A percentile compares a stretch with the other conserved stretches of the same genome.
Conservation (phyloP, 2,797 vertebrate genomes). For the Capromys pilorides region DNA sequence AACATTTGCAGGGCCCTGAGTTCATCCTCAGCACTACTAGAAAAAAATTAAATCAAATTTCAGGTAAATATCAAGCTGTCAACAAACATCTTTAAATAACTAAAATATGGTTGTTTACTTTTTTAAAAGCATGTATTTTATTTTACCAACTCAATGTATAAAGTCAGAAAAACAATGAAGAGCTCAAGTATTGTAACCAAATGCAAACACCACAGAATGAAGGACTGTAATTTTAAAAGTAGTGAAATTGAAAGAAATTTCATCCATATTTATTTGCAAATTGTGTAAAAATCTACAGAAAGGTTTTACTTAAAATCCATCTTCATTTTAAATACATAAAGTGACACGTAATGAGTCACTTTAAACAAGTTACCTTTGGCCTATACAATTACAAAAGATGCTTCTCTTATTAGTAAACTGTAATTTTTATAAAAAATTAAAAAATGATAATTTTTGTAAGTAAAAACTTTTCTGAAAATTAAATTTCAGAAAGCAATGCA, state of each 20-base stretch:
- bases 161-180: background rate
- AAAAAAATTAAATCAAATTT: background rate
- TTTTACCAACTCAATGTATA: background rate
- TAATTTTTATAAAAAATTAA: slow-evolving; percentile 30
- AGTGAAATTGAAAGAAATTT: slow-evolving; percentile 45
- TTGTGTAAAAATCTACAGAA: background rate
- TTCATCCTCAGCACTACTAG: background rate
- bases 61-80: background rate
- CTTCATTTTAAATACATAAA: slow-evolving; percentile 38
- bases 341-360: background rate
- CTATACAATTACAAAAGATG: too few species aligned
- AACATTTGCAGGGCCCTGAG: background rate
- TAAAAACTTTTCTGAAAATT: slow-evolving; percentile 39
- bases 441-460: slow-evolving; percentile 25
- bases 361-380: too few species aligned
- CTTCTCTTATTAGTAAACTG: background rate
- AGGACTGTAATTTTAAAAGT: slow-evolving; percentile 2
- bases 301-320: background rate
- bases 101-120: background rate
- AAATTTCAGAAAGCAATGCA: slow-evolving; percentile 44
- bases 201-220: slow-evolving; percentile 3
- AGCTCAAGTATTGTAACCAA: slow-evolving; percentile 21
- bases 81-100: slow-evolving; percentile 18
- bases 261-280: slow-evolving; percentile 7
- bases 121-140: slow-evolving; percentile 39